These are phyloP conservation scores for Podarcis raffonei DNA, from an alignment of 2,113 vertebrate genomes.

Conservation along the genomic window DNA sequence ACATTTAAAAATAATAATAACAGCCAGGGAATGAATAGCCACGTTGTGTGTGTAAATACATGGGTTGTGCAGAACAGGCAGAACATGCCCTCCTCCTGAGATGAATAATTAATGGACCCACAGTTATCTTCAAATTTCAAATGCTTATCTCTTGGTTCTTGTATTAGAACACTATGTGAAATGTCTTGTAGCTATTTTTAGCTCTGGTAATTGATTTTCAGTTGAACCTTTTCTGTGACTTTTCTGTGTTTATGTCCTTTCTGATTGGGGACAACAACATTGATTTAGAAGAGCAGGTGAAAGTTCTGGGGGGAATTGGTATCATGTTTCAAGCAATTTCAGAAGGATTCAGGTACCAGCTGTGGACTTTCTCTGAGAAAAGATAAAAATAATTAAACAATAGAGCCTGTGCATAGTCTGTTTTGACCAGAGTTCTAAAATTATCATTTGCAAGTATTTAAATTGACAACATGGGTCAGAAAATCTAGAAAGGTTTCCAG, in stretches of 20 bases:
- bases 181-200: conserved; percentile 32
- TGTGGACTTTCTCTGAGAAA: conserved; percentile 12
- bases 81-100: not conserved
- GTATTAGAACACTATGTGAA: conserved; percentile 1
- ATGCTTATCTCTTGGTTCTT: not conserved
- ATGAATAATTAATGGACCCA: not conserved
- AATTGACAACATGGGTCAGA: too few relatives aligned
- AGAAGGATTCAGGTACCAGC: not conserved
- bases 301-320: conserved; percentile 23
- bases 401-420: not conserved
- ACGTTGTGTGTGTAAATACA: not conserved
- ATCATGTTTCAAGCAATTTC: conserved; percentile 20
- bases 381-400: not conserved
- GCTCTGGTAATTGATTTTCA: not conserved
- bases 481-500: too few relatives aligned
- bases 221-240: conserved; percentile 30
- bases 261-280: conserved; percentile 17
- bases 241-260: not conserved
- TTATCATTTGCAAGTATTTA: not conserved
- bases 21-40: not conserved
- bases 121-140: not conserved
- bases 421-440: not conserved
- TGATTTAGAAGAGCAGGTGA: conserved; percentile 23
- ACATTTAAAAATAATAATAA: too few relatives aligned
- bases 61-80: not conserved